phyloP scores from a whole-genome alignment of 2,888 invertebrate species.

The Torymus texanus region DNA sequence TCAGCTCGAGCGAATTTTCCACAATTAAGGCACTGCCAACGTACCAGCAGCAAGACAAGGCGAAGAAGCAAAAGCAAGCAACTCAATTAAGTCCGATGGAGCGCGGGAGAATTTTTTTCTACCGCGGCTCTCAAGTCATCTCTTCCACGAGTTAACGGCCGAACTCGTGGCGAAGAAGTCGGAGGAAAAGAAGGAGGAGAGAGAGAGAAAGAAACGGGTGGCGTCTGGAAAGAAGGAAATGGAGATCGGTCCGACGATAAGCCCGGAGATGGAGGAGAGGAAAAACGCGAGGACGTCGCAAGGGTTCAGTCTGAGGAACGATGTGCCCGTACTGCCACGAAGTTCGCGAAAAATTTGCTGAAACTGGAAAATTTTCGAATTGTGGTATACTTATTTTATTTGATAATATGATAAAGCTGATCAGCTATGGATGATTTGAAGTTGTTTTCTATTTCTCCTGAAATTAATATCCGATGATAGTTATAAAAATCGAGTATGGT shows the following conservation, averaged over 20 bases:
- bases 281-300: conserved; percentile 3
- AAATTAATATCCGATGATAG: too few relatives aligned
- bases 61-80: not conserved
- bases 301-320: conserved; percentile 1
- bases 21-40: conserved; percentile 12
- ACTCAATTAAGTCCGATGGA: conserved; percentile 28
- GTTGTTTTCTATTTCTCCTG: too few relatives aligned
- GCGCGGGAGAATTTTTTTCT: not conserved
- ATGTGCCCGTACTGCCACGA: not conserved
- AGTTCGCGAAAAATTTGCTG: too few relatives aligned
- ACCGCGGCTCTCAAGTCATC: not conserved
- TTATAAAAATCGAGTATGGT: too few relatives aligned
- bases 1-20: not conserved
- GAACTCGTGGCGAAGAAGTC: too few relatives aligned
- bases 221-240: conserved; percentile 18
- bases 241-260: conserved; percentile 36
- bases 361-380: too few relatives aligned
- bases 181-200: too few relatives aligned
- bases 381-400: too few relatives aligned
- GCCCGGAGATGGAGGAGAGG: conserved; percentile 20
- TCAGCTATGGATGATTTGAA: too few relatives aligned
- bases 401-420: too few relatives aligned
- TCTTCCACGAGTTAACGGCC: too few relatives aligned
- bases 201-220: too few relatives aligned
- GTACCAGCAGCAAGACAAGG: not conserved